A percentile compares a stretch with the other conserved stretches of the same genome.
Evolutionary conservation across 2,797 vertebrate species (phyloP).

Genomic region (Coregonus ussuriensis): DNA sequence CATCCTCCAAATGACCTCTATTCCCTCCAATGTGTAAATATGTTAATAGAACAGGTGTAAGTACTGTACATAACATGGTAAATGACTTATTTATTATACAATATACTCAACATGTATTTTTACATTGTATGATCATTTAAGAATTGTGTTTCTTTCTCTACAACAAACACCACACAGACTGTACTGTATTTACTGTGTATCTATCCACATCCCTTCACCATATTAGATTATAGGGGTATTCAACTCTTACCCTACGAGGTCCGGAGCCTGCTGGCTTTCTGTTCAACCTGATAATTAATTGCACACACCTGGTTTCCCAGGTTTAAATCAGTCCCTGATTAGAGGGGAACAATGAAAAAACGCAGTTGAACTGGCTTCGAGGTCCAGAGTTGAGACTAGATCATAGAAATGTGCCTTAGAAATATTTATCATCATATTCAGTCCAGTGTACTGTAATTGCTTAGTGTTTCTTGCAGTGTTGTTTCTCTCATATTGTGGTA

Average conservation of each 20-base stretch:
- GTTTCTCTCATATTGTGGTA: not conserved
- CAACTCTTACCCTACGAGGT: too few relatives aligned
- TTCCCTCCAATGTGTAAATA: slow-evolving; percentile 54
- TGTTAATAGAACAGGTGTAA: slow-evolving; percentile 72
- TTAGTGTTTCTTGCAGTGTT: slow-evolving; percentile 22
- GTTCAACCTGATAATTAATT: too few relatives aligned
- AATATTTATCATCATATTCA: slow-evolving; percentile 11
- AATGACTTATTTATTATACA: slow-evolving; percentile 74
- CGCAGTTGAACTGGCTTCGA: too few relatives aligned
- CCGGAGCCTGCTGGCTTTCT: too few relatives aligned
- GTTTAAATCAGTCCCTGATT: too few relatives aligned
- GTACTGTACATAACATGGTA: slow-evolving; percentile 70
- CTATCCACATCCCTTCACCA: not conserved
- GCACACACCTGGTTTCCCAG: too few relatives aligned
- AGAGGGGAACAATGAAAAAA: too few relatives aligned
- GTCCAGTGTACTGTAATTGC: slow-evolving; percentile 11
- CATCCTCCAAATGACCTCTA: slow-evolving; percentile 47
- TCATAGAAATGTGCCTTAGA: slow-evolving; percentile 38
- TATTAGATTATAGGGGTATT: not conserved
- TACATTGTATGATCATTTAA: slow-evolving; percentile 65
- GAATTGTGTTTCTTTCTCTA: slow-evolving; percentile 26
- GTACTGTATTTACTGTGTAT: not conserved
- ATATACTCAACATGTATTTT: slow-evolving; percentile 72
- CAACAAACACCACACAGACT: slow-evolving; percentile 23
- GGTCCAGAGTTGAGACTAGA: not conserved